Base-by-base conservation (phyloP, 1,140 invertebrate genomes). In the Odontomachus brunneus region DNA sequence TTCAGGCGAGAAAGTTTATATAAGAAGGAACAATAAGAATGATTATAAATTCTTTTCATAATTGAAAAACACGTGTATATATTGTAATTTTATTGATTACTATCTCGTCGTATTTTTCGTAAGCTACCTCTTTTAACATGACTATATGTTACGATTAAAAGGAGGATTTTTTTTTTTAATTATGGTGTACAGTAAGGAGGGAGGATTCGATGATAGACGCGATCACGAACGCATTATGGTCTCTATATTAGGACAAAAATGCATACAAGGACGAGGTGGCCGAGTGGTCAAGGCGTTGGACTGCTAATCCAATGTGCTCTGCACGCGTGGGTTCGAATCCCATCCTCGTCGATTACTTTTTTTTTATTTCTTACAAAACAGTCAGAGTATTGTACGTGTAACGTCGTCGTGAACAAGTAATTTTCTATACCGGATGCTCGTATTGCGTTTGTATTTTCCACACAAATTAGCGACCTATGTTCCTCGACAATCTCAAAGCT, bases 261-360 rank as follows among this genome's bases (percentile, higher is more conserved):
- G 57, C 4, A 60, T 12, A 1, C 4, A 26, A 60, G 55, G 96
- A 97, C 96, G 96, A 97, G 96, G 96, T 97, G 97, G 96, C 96
- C 96, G 96, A 97, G 96, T 97, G 96, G 96, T 97, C 97, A 97
- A 97, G 96, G 96, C 96, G 96, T 97, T 97, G 96, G 96, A 97
- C 96, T 97, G 96, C 96, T 97, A 96, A 95, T 95, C 95, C 95
- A 95, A 95, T 95, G 95, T 95, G 95, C 95, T 95, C 95, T 95
- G 95, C 97, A 96, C 96, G 96, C 96, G 96, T 97, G 96, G 96
- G 96, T 97, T 97, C 96, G 96, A 97, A 97, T 97, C 96, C 96
- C 96, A 97, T 97, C 96, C 96, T 97, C 96, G 96, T 97, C 96
- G 96, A 3, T 17, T 24, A 1, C 24, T 57, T 73, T 83, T 73